Evolutionary conservation across 2,797 vertebrate species (phyloP), one percentile per base, ranked within the genome.

Genomic region (Sebastes itinus): DNA sequence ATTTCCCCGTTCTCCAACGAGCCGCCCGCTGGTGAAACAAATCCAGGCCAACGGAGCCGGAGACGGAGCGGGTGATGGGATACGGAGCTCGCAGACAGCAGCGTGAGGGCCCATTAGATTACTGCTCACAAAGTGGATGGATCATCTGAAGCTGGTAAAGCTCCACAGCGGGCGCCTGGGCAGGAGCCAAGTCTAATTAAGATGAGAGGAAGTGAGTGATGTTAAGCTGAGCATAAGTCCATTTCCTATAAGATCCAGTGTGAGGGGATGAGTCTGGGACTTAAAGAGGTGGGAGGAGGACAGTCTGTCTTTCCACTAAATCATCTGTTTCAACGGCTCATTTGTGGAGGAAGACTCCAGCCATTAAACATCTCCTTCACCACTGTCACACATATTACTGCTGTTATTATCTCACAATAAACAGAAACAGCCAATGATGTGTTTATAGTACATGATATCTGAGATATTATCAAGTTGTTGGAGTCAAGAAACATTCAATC

Each of bases 151-250:
- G 81, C 80, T 71, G 80, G 35, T 72, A 82, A 88, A 80, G 81
- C 87, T 58, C 62, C 27, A n/a, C 49, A 16, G 83, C 22, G 18
- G 56, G 72, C 16, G 7, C n/a, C 78, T 87, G 88, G 82, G 54
- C 69, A 62, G 82, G 71, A 92, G 93, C 91, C 91, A 90, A 71
- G 83, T 87, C 91, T 75, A 89, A 93, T 95, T 91, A 94, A 83
- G 91, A 89, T 80, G 88, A 87, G 81, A 89, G 80, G 81, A 92
- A 88, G 88, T 93, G 91, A 91, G 67, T 82, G 92, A 89, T 80
- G 83, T 49, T 92, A 90, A 94, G 88, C 81, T 77, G 55, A 42
- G 72, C 68, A 10, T 93, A 90, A 88, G 82, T 74, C 87, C 55
- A 82, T 83, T 83, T 85, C 77, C 55, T 73, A 38, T 38, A 59